A percentile compares a stretch with the other conserved stretches of the same genome.
Evolutionary conservation across 2,888 invertebrate genomes (phyloP).

Genomic region (Hydrotaea cyrtoneurina): DNA sequence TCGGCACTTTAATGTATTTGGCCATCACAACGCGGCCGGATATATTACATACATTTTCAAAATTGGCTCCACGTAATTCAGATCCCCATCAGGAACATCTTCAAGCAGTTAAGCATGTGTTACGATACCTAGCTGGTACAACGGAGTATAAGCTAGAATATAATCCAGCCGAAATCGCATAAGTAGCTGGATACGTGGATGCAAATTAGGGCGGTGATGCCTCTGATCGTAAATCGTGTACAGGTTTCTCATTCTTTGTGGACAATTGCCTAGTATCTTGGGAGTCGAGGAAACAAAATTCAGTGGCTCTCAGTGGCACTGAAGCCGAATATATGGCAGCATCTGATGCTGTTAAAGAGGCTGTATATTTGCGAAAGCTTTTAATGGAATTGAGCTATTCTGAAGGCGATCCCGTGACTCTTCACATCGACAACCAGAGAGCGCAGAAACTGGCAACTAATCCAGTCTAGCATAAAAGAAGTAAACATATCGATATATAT

Average conservation of each 20-base stretch:
- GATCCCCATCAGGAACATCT: conserved; percentile 64
- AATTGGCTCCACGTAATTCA: conserved; percentile 66
- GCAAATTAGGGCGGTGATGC: conserved; percentile 54
- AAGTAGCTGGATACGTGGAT: conserved; percentile 15
- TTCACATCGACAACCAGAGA: conserved; percentile 39
- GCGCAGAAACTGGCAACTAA: conserved; percentile 38
- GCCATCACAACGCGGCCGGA: conserved; percentile 63
- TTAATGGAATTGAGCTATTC: conserved; percentile 26
- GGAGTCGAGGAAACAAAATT: conserved; percentile 46
- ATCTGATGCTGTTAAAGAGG: conserved; percentile 53
- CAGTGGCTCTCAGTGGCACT: conserved; percentile 43
- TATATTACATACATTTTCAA: conserved; percentile 51
- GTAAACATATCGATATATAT: conserved; percentile 35
- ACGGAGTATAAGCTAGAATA: conserved; percentile 9
- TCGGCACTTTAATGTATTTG: conserved; percentile 58
- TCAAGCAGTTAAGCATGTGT: conserved; percentile 59
- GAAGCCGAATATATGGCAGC: conserved; percentile 56
- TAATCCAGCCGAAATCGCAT: neutral
- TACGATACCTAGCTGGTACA: conserved; percentile 43
- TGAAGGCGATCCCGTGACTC: neutral
- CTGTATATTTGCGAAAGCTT: conserved; percentile 47
- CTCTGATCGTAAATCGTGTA: conserved; percentile 52
- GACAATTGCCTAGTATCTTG: conserved; percentile 59
- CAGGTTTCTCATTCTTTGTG: conserved; percentile 51
- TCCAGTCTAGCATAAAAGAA: conserved; percentile 40